Percentiles rank a stretch among this genome's conserved stretches.
These are phyloP conservation scores for Numenius phaeopus DNA, from an alignment of 2,797 vertebrate genomes.

Conservation along the genomic window DNA sequence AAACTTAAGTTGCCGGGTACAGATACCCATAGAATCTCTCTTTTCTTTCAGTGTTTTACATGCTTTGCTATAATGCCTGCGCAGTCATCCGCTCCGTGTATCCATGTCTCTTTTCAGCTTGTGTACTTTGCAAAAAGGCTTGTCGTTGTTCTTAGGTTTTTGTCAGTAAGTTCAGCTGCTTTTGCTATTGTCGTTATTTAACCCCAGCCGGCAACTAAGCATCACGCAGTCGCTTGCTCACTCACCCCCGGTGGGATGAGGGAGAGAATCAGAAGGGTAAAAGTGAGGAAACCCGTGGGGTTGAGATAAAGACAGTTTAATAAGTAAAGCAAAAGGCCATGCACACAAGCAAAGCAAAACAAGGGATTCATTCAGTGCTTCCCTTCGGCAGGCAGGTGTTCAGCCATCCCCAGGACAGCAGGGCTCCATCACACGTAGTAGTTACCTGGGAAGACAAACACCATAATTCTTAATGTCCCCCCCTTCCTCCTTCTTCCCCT, in stretches of 20 bases:
- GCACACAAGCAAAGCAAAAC: background rate
- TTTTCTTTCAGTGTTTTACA: background rate
- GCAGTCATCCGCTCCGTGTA: background rate
- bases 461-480: background rate
- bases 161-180: background rate
- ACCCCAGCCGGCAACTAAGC: background rate
- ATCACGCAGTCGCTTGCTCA: background rate
- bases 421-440: background rate
- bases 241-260: background rate
- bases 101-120: background rate
- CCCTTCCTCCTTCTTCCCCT: background rate
- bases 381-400: background rate
- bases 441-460: background rate
- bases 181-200: background rate
- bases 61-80: background rate
- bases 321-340: background rate
- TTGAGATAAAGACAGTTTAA: background rate
- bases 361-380: background rate
- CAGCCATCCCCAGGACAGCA: background rate
- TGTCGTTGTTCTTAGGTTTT: background rate
- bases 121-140: background rate
- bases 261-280: background rate
- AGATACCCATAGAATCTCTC: background rate
- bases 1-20: background rate
- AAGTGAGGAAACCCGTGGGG: background rate